phyloP scores from a whole-genome alignment of 2,797 vertebrate genomes.

The Myiotriccus ornatus region DNA sequence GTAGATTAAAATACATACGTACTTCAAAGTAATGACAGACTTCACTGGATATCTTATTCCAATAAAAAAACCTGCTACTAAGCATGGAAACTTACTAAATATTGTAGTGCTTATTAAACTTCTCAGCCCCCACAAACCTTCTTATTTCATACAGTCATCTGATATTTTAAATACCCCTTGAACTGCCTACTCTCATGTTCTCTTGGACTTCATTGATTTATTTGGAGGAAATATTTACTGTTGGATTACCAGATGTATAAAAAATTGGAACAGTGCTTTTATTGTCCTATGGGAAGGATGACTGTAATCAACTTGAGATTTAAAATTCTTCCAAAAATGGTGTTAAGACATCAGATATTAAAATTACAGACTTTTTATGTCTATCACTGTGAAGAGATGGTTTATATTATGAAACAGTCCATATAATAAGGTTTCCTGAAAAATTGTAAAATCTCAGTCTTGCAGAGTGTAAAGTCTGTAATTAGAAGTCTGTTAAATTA shows the following conservation, averaged over 20 bases:
- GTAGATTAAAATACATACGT: background rate
- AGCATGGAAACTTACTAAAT: constrained; percentile 1
- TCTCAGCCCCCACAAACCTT: background rate
- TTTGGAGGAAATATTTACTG: background rate
- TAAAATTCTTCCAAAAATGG: background rate
- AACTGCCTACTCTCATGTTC: background rate
- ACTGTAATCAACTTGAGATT: background rate
- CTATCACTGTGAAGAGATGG: background rate
- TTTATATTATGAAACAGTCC: background rate
- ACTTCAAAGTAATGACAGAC: background rate
- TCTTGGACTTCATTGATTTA: background rate
- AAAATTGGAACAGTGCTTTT: background rate
- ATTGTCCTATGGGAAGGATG: background rate
- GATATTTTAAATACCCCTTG: constrained; percentile 1
- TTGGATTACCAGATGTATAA: background rate
- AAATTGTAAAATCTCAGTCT: background rate
- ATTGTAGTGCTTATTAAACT: constrained; percentile 10
- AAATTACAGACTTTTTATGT: background rate
- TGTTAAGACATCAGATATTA: background rate
- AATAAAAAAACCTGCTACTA: background rate
- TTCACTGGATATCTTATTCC: background rate
- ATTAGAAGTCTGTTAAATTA: background rate
- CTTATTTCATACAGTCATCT: constrained; percentile 11
- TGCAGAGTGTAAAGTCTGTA: background rate
- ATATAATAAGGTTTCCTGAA: background rate